Evolutionary conservation across 2,888 invertebrate genomes (phyloP), one percentile per base, ranked within the genome.

Genomic region (Diarsia dahlii): DNA sequence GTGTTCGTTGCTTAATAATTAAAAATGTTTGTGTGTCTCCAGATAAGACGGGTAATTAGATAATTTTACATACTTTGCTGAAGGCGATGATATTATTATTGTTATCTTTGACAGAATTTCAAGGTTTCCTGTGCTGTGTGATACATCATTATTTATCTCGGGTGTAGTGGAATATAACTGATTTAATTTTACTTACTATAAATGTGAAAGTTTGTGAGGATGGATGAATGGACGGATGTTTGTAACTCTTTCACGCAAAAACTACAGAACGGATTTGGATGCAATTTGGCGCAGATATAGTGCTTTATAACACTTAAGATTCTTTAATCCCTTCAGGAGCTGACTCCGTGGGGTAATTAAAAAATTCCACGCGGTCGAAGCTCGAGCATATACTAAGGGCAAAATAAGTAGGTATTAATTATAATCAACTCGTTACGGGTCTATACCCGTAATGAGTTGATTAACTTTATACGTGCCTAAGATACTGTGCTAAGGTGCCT

Each of bases 21-120:
- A 80, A 88, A 86, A 88, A 78, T 86, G 75, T 87, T 83, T 84
- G 77, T 80, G 71, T 84, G 64, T 69, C 78, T 83, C 64, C 10
- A 68, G 87, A 88, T 87, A 87, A 85, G 54, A 50, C 58, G 54
- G 52, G 68, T 80, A 80, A 80, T 84, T 84, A 86, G 80, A 86
- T 86, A 80, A 86, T 66, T 86, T 71, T 74, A 79, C 71, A 76
- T 70, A 76, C 64, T 58, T 50, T 50, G 60, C 62, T 80, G 80
- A 69, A 76, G 81, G 60, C 76, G 20, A 69, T 68, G 81, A 81
- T 50, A 70, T 71, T 74, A 65, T 50, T 68, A 48, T 63, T 81
- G 76, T 76, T 84, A 84, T 76, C 84, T 56, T 74, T 52, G n/a
- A 81, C 56, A 69, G 60, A 60, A 63, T 68, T 79, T 69, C 84